Evolutionary conservation across 2,113 vertebrate genomes (phyloP).

Genomic region (Lepus europaeus): DNA sequence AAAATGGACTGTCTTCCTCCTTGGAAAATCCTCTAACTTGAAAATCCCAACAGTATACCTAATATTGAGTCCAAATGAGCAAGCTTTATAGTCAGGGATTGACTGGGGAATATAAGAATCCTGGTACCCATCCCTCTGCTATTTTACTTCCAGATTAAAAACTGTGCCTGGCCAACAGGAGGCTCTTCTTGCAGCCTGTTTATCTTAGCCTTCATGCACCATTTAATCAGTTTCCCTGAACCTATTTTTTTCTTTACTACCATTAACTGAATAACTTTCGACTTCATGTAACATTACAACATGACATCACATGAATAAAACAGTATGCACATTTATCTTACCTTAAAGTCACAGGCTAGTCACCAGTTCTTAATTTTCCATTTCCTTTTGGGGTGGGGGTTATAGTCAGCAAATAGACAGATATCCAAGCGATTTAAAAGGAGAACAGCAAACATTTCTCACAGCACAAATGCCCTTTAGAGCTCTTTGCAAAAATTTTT

Average conservation of each 20-base stretch:
- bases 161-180: background rate
- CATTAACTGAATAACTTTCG: slow-evolving; percentile 65
- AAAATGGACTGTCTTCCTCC: background rate
- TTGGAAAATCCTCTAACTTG: slow-evolving; percentile 30
- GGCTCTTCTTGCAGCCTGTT: background rate
- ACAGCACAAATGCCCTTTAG: slow-evolving; percentile 65
- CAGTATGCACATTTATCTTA: background rate
- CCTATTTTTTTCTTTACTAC: slow-evolving; percentile 23
- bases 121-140: background rate
- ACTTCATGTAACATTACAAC: slow-evolving; percentile 62
- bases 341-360: slow-evolving; percentile 47
- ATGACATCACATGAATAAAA: slow-evolving; percentile 59
- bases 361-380: slow-evolving; percentile 15
- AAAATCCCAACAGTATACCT: background rate
- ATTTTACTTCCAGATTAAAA: background rate
- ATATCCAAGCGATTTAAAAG: slow-evolving; percentile 61
- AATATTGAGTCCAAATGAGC: background rate
- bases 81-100: background rate
- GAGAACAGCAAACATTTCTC: slow-evolving; percentile 71
- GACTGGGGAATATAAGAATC: background rate
- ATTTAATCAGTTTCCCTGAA: background rate
- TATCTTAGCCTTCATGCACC: background rate
- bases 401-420: slow-evolving; percentile 46
- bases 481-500: slow-evolving; percentile 56
- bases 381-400: slow-evolving; percentile 11